These are phyloP conservation scores for Trichacis sp. DNA, from an alignment of 2,888 invertebrate genomes.

Conservation along the genomic window DNA sequence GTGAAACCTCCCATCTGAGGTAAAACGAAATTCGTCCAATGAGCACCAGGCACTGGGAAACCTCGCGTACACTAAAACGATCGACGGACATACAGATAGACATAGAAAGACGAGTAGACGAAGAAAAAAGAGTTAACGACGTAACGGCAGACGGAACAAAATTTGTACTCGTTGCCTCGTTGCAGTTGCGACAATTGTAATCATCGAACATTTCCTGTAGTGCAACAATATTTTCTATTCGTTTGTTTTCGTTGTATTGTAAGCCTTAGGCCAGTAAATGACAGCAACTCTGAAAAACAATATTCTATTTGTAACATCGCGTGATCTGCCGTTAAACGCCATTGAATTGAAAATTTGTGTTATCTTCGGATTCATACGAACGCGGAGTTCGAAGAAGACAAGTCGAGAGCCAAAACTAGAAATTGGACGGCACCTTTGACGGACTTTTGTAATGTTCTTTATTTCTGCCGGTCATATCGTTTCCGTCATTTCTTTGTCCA, in stretches of 20 bases:
- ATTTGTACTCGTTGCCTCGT: conserved; percentile 34
- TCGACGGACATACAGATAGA: conserved; percentile 33
- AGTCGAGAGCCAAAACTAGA: conserved; percentile 36
- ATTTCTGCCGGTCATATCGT: conserved; percentile 14
- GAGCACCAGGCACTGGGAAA: conserved; percentile 40
- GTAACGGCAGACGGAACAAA: conserved; percentile 37
- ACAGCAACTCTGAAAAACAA: too few species aligned
- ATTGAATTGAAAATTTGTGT: conserved; percentile 17
- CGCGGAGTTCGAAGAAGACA: conserved; percentile 24
- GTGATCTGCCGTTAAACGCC: conserved; percentile 29
- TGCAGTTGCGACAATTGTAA: too few species aligned
- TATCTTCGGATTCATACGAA: conserved; percentile 19
- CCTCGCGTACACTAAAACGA: conserved; percentile 35
- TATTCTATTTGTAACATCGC: background rate
- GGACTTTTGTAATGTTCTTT: conserved; percentile 23
- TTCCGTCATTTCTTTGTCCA: conserved; percentile 15
- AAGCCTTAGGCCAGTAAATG: too few species aligned
- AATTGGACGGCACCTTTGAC: conserved; percentile 41
- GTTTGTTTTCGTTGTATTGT: conserved; percentile 34
- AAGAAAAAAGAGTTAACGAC: conserved; percentile 24
- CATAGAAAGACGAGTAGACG: conserved; percentile 34
- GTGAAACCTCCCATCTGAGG: too few species aligned
- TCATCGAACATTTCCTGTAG: too few species aligned
- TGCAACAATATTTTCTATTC: too few species aligned
- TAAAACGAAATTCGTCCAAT: background rate